Conservation (phyloP, 2,797 vertebrate species). For the Fringilla coelebs region DNA sequence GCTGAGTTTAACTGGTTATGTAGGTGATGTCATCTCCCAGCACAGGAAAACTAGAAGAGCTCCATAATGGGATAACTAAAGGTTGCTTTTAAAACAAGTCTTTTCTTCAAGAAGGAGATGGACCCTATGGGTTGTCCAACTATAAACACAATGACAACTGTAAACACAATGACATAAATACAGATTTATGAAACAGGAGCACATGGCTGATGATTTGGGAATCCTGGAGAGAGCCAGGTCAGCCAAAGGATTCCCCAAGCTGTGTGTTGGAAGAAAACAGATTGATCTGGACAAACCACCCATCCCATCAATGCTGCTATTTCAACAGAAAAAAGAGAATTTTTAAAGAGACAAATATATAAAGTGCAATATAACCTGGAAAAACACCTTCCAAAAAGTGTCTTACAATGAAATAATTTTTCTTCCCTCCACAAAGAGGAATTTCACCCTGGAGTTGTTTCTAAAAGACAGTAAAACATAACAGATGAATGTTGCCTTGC, state of each 20-base stretch:
- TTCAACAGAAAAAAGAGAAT: background rate
- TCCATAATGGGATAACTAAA: background rate
- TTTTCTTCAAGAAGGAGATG: background rate
- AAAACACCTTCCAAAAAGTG: background rate
- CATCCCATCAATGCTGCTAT: background rate
- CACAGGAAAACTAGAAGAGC: background rate
- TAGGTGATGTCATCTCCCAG: background rate
- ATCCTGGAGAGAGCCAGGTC: background rate
- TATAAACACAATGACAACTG: background rate
- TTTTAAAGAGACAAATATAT: background rate
- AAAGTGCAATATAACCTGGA: background rate
- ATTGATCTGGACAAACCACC: background rate
- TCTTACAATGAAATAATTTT: background rate
- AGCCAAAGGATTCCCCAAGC: background rate
- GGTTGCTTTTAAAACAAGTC: background rate
- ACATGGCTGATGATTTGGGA: background rate
- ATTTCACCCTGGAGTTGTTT: slow-evolving; percentile 54
- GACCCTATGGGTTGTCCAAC: background rate
- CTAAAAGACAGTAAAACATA: slow-evolving; percentile 42
- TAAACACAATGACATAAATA: background rate
- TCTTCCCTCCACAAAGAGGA: background rate
- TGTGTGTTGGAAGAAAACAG: background rate
- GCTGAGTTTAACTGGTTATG: background rate
- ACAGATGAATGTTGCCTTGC: slow-evolving; percentile 63
- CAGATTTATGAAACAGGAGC: background rate